Percentiles rank a stretch among this genome's conserved stretches.
These are phyloP conservation scores for Eretmocerus hayati DNA, from an alignment of 2,888 invertebrate species.

Conservation along the genomic window DNA sequence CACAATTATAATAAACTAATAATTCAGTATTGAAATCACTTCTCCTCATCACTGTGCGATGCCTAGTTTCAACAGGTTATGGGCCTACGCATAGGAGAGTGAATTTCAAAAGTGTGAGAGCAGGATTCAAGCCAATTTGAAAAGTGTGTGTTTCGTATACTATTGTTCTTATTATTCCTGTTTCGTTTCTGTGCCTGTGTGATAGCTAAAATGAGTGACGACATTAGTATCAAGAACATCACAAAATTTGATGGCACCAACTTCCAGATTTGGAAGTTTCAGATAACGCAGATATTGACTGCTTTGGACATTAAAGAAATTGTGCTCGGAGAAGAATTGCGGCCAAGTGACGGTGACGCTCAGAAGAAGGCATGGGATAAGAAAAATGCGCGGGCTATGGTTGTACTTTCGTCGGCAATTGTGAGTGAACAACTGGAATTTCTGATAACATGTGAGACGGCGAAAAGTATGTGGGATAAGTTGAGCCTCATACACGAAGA, in stretches of 20 bases:
- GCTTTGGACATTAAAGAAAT: slow-evolving; percentile 3
- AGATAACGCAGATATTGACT: slow-evolving; percentile 9
- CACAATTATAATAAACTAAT: too few species aligned
- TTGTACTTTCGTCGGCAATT: slow-evolving; percentile 23
- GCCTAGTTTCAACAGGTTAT: too few species aligned
- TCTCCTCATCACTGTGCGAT: too few species aligned
- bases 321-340: neutral
- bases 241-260: slow-evolving; percentile 4
- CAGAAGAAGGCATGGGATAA: slow-evolving; percentile 17
- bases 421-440: slow-evolving; percentile 22
- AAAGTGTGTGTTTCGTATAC: too few species aligned
- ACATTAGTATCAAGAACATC: neutral
- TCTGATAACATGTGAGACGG: slow-evolving; percentile 23
- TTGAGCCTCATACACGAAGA: slow-evolving; percentile 26
- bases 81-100: too few species aligned
- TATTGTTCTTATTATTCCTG: too few species aligned
- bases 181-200: too few species aligned
- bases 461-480: slow-evolving; percentile 26
- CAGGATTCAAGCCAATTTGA: too few species aligned
- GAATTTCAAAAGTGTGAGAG: too few species aligned
- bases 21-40: too few species aligned
- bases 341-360: neutral
- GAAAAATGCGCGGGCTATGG: slow-evolving; percentile 27
- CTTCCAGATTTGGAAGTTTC: slow-evolving; percentile 20
- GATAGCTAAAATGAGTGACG: neutral